A percentile compares a stretch with the other conserved stretches of the same genome.
phyloP scores from a whole-genome alignment of 2,113 vertebrate species.

The Cynopterus brachyotis region DNA sequence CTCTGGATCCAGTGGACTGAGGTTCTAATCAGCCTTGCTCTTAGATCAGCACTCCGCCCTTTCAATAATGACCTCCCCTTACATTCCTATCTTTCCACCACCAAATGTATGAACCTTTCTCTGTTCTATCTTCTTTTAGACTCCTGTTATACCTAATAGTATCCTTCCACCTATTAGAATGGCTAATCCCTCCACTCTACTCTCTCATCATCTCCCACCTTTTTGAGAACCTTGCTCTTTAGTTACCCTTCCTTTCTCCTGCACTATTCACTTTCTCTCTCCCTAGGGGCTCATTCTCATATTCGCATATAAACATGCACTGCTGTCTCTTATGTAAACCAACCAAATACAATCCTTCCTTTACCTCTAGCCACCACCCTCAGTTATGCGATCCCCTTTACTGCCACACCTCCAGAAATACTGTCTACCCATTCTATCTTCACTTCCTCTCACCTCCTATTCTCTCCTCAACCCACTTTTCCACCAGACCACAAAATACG shows the following conservation, averaged over 20 bases:
- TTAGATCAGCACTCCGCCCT: not conserved
- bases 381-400: not conserved
- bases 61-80: not conserved
- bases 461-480: not conserved
- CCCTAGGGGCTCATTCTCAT: not conserved
- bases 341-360: not conserved
- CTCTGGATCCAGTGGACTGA: not conserved
- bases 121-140: not conserved
- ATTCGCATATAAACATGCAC: not conserved
- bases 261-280: not conserved
- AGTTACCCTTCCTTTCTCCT: not conserved
- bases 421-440: not conserved
- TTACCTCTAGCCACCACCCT: not conserved
- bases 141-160: not conserved
- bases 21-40: not conserved
- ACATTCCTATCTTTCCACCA: not conserved
- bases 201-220: not conserved
- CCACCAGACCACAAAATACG: not conserved
- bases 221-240: not conserved
- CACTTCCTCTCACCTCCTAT: not conserved
- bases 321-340: not conserved
- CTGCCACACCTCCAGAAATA: not conserved
- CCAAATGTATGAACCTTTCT: not conserved
- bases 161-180: not conserved
- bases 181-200: not conserved